phyloP scores from a whole-genome alignment of 1,140 invertebrate genomes.

The Lerema accius region DNA sequence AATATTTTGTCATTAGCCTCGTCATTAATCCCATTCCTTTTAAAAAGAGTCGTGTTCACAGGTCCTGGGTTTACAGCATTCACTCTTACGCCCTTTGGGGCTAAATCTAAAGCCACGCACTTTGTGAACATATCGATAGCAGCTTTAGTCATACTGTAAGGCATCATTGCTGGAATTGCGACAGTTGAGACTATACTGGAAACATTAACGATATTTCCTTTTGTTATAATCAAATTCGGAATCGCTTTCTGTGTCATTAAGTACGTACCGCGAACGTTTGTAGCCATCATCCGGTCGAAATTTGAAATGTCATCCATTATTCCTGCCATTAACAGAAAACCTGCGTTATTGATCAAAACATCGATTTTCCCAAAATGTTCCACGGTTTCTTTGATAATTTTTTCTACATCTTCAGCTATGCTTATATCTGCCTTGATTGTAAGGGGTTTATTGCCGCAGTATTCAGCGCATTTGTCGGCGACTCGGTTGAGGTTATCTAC shows the following conservation, averaged over 20 bases:
- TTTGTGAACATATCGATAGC: conserved; percentile 91
- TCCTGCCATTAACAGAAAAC: conserved; percentile 84
- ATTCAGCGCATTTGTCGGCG: conserved; percentile 84
- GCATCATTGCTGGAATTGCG: conserved; percentile 84
- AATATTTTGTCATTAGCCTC: conserved; percentile 47
- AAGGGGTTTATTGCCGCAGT: conserved; percentile 67
- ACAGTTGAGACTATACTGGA: conserved; percentile 88
- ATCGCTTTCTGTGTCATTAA: conserved; percentile 88
- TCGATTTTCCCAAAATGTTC: conserved; percentile 85
- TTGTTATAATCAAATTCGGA: conserved; percentile 87
- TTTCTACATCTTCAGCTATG: conserved; percentile 84
- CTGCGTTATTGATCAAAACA: conserved; percentile 90
- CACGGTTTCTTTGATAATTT: conserved; percentile 84
- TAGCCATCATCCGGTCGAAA: conserved; percentile 88
- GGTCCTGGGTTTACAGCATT: conserved; percentile 91
- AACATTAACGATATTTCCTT: conserved; percentile 91
- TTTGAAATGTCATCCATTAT: conserved; percentile 85
- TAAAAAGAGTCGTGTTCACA: conserved; percentile 87
- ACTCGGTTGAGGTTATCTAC: conserved; percentile 63
- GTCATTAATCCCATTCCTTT: conserved; percentile 68
- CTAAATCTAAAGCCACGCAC: conserved; percentile 87
- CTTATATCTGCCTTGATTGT: conserved; percentile 85
- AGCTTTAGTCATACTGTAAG: conserved; percentile 92
- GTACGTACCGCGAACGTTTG: conserved; percentile 89
- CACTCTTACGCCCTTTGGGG: conserved; percentile 87